phyloP scores from a whole-genome alignment of 2,113 vertebrate genomes.

The Coracopsis vasa region DNA sequence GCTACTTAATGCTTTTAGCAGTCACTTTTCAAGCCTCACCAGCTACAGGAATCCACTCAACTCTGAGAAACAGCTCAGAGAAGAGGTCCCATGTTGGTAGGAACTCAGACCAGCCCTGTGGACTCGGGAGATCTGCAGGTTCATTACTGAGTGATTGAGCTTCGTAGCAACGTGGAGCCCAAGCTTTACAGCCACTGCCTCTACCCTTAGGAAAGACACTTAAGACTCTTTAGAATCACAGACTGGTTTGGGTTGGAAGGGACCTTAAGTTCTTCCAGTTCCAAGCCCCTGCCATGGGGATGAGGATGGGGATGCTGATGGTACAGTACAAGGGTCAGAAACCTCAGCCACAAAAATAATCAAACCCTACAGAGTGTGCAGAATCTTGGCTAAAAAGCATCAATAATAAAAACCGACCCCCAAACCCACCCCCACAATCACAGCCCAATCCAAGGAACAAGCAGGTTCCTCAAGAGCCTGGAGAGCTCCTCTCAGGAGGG shows the following conservation, averaged over 20 bases:
- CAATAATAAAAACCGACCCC: background rate
- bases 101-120: background rate
- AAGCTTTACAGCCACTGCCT: background rate
- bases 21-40: background rate
- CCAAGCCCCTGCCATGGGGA: background rate
- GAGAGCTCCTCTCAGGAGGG: background rate
- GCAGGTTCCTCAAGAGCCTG: background rate
- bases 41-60: background rate
- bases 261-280: background rate
- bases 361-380: background rate
- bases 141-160: accelerated
- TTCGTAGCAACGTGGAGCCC: background rate
- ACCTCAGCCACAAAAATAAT: background rate
- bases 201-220: background rate
- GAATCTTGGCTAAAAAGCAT: background rate
- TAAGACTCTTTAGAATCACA: background rate
- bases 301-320: background rate
- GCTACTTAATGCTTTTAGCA: background rate
- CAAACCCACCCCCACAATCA: background rate
- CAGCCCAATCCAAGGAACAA: background rate
- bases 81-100: background rate
- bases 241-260: background rate
- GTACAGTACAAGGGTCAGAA: background rate
- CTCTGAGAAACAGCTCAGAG: background rate
- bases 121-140: background rate